phyloP scores from a whole-genome alignment of 2,888 invertebrate genomes.

The Baccha elongata region DNA sequence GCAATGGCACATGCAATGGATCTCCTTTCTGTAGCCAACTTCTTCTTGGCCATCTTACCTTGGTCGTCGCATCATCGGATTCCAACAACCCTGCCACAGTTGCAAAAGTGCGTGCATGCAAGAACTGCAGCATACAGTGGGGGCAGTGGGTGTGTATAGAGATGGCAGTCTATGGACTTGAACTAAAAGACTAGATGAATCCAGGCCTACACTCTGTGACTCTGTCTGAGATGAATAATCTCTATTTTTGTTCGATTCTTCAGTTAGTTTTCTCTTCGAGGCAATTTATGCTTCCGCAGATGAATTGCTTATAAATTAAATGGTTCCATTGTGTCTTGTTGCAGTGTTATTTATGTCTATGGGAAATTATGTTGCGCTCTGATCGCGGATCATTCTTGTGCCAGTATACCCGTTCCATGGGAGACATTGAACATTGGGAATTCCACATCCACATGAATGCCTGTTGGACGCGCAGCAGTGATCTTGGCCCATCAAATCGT shows the following conservation, averaged over 20 bases:
- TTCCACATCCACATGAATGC: conserved; percentile 28
- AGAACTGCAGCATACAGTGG: conserved; percentile 3
- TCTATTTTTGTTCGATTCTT: conserved; percentile 36
- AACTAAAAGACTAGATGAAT: conserved; percentile 23
- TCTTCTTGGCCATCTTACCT: conserved; percentile 17
- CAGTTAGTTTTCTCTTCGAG: conserved; percentile 12
- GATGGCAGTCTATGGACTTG: conserved; percentile 45
- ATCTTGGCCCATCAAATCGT: conserved; percentile 71
- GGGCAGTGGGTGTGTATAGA: conserved; percentile 60
- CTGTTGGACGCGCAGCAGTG: conserved; percentile 34
- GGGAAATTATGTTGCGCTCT: conserved; percentile 67
- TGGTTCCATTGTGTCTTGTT: conserved; percentile 74
- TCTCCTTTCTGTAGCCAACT: too few relatives aligned
- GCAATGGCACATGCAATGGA: conserved; percentile 17
- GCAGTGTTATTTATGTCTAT: conserved; percentile 71
- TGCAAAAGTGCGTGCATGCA: conserved; percentile 52
- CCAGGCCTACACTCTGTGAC: conserved; percentile 47
- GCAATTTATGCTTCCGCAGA: conserved; percentile 74
- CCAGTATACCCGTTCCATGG: conserved; percentile 43
- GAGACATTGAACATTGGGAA: conserved; percentile 47
- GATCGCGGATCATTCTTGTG: conserved; percentile 43
- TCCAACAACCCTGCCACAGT: not conserved
- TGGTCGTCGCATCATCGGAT: not conserved
- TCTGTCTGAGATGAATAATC: conserved; percentile 60
- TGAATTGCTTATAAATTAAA: conserved; percentile 74